Conservation (phyloP, 2,113 vertebrate genomes). For the Phalacrocorax pelagicus region DNA sequence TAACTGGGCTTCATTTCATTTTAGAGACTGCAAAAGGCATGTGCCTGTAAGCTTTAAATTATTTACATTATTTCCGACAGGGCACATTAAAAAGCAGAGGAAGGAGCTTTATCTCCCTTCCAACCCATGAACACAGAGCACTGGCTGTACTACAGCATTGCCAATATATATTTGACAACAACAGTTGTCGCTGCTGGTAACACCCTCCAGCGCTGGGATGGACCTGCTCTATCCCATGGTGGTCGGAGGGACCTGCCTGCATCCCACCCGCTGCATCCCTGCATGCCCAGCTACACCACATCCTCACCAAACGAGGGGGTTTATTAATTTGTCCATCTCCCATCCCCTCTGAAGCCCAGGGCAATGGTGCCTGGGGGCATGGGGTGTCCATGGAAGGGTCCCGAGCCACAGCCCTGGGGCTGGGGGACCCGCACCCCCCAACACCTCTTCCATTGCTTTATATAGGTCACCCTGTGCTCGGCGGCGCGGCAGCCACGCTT, state of each 20-base stretch:
- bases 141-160: fast-evolving
- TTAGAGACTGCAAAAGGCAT: not conserved
- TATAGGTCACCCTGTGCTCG: conserved; percentile 49
- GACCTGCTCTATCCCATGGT: fast-evolving
- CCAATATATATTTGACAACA: fast-evolving
- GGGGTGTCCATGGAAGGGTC: fast-evolving
- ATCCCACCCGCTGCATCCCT: not conserved
- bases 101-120: not conserved
- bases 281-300: fast-evolving
- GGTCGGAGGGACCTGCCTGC: not conserved
- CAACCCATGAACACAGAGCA: not conserved
- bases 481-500: not conserved
- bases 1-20: not conserved
- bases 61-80: not conserved
- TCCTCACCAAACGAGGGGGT: fast-evolving
- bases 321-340: not conserved
- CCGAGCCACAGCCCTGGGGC: not conserved
- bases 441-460: not conserved
- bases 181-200: not conserved
- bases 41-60: not conserved
- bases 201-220: fast-evolving
- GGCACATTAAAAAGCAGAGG: not conserved
- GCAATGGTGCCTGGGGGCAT: not conserved
- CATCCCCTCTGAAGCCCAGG: not conserved
- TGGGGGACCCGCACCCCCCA: not conserved